Base-by-base conservation (phyloP, 1,140 invertebrate species). In the Latrodectus geometricus region DNA sequence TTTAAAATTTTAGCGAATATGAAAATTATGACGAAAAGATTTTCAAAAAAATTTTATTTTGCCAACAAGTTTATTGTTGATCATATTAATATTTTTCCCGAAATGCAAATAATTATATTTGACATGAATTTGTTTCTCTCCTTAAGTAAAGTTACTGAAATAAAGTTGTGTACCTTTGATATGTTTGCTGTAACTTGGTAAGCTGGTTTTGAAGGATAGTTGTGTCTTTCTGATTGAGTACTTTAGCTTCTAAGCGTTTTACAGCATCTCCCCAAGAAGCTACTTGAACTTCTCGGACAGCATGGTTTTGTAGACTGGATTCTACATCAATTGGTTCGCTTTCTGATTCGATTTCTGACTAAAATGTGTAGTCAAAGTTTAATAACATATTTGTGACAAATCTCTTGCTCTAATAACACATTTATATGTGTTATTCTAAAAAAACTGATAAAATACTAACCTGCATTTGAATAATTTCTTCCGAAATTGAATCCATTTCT, bases 391-490 rank as follows among this genome's bases (percentile, higher is more conserved):
- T 5, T 5, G 5, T 35, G 35, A 35, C 2, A 35, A 35, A 35
- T 35, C 35, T 61, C 8, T 61, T 61, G 11, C 8, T 0, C 54
- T 61, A 61, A 61, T 1, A 61, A 61, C 17, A 61, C 11, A 61
- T 17, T 4, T 11, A 61, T 56, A 8, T 9, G 8, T 9, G 54
- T 56, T 9, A 61, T 61, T 61, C 8, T 8, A 61, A 35, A 35
- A 35, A 35, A 35, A 35, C 35, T 35, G 5, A 35, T 35, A 35
- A 35, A 35, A 35, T 21, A 50, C 23, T 72, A 35, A 86, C 83
- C 74, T 86, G 74, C 75, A 86, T 77, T 70, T 78, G 61, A 17
- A 70, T 77, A 49, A 86, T 86, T 72, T 86, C 83, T 70, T 72
- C 83, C 9, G 76, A 61, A 48, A 86, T 35, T 7, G 75, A 52